Conservation (phyloP, 2,797 vertebrate species). For the Coccyzus lansbergi region DNA sequence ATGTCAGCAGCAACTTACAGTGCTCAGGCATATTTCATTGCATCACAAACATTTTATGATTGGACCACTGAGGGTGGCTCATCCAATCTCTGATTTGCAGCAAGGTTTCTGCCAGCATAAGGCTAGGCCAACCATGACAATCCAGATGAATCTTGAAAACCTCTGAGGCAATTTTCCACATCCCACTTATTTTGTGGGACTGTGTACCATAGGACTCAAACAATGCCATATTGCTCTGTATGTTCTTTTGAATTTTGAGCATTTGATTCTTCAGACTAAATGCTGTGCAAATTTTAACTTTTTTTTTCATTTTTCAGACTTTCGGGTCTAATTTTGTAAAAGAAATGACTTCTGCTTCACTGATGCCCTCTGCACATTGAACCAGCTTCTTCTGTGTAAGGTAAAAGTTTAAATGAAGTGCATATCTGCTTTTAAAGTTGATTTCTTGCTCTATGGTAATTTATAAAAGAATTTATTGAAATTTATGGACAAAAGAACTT, state of each 20-base stretch:
- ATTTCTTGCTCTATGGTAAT: not conserved
- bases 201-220: not conserved
- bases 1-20: not conserved
- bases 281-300: not conserved
- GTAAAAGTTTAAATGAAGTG: not conserved
- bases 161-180: not conserved
- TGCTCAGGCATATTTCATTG: not conserved
- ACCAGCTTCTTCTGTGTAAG: not conserved
- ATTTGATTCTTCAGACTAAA: not conserved
- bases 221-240: not conserved
- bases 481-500: not conserved
- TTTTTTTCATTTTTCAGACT: not conserved
- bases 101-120: not conserved
- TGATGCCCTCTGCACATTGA: not conserved
- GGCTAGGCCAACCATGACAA: not conserved
- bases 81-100: not conserved
- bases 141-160: not conserved
- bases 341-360: not conserved
- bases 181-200: not conserved
- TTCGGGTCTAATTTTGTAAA: not conserved
- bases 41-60: fast-evolving
- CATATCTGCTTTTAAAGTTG: not conserved
- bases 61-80: not conserved
- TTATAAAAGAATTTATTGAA: not conserved
- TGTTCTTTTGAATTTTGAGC: not conserved